A percentile compares a stretch with the other conserved stretches of the same genome.
These are phyloP conservation scores for Aplochiton taeniatus DNA, from an alignment of 2,797 vertebrate genomes.

Conservation along the genomic window DNA sequence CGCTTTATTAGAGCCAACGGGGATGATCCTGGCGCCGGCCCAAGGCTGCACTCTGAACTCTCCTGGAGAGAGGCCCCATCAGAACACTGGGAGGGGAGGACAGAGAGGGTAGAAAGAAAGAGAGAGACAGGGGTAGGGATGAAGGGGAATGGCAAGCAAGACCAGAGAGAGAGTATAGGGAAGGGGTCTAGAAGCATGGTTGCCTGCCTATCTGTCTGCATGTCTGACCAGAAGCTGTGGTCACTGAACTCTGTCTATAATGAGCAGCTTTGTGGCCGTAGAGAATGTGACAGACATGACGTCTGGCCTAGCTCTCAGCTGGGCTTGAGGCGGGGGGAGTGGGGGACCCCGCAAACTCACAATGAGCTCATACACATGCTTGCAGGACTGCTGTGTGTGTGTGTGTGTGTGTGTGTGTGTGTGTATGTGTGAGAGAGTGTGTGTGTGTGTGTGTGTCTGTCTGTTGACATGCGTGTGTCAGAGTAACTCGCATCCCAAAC, in stretches of 20 bases:
- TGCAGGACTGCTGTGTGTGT: conserved; percentile 6
- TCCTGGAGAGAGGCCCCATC: conserved; percentile 20
- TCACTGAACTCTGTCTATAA: conserved; percentile 62
- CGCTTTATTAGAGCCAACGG: conserved; percentile 48
- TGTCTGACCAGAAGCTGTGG: conserved; percentile 49
- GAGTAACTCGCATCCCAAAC: conserved; percentile 26
- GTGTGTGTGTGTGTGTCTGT: too few species aligned
- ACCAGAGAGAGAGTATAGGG: background rate
- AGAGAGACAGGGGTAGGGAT: background rate
- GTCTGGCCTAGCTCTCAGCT: conserved; percentile 58
- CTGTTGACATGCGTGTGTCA: conserved; percentile 42
- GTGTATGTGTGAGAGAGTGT: too few species aligned
- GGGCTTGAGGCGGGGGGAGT: conserved; percentile 41
- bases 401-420: too few species aligned
- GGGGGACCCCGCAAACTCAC: conserved; percentile 47
- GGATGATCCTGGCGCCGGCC: conserved; percentile 29
- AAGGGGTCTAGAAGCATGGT: conserved; percentile 1
- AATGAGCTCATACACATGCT: conserved; percentile 61
- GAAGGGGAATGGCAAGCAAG: background rate
- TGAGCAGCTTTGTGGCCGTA: conserved; percentile 67
- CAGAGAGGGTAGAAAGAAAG: background rate
- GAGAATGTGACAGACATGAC: conserved; percentile 73
- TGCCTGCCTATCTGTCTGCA: conserved; percentile 34
- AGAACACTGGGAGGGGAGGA: conserved; percentile 21
- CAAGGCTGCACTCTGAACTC: conserved; percentile 29